Evolutionary conservation across 2,113 vertebrate species (phyloP).

Genomic region (Pomatostomus ruficeps): DNA sequence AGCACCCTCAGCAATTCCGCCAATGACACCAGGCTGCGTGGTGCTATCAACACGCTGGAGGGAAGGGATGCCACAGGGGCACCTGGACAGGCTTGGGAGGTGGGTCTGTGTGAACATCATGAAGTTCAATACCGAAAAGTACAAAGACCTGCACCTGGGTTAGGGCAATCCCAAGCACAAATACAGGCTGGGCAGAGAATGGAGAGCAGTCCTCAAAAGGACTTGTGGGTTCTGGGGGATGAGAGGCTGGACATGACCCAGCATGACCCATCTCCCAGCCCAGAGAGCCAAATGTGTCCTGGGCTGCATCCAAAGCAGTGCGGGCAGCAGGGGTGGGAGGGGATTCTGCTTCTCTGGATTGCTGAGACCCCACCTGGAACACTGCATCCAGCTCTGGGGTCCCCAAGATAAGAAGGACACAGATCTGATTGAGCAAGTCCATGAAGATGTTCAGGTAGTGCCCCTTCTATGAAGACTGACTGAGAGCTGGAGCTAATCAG

Average conservation of each 20-base stretch:
- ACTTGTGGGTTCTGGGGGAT: accelerated
- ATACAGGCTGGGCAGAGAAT: not conserved
- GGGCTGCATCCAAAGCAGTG: not conserved
- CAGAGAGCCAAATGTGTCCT: not conserved
- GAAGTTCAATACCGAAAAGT: not conserved
- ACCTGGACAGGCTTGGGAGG: not conserved
- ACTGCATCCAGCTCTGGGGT: not conserved
- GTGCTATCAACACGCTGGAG: not conserved
- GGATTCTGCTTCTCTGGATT: not conserved
- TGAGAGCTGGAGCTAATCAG: not conserved
- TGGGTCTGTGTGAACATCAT: not conserved
- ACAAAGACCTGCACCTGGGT: not conserved
- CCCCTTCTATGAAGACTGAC: not conserved
- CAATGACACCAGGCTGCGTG: not conserved
- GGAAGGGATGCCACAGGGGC: not conserved
- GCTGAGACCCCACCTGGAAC: not conserved
- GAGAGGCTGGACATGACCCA: not conserved
- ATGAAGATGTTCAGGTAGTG: not conserved
- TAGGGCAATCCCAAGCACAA: not conserved
- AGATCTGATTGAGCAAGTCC: not conserved
- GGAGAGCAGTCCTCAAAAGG: not conserved
- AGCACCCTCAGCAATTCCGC: not conserved
- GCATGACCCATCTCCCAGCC: not conserved
- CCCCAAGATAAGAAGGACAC: not conserved
- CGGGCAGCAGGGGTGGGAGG: not conserved